Evolutionary conservation across 2,113 vertebrate species (phyloP), one percentile per base, ranked within the genome.

Genomic region (Barnardius zonarius): DNA sequence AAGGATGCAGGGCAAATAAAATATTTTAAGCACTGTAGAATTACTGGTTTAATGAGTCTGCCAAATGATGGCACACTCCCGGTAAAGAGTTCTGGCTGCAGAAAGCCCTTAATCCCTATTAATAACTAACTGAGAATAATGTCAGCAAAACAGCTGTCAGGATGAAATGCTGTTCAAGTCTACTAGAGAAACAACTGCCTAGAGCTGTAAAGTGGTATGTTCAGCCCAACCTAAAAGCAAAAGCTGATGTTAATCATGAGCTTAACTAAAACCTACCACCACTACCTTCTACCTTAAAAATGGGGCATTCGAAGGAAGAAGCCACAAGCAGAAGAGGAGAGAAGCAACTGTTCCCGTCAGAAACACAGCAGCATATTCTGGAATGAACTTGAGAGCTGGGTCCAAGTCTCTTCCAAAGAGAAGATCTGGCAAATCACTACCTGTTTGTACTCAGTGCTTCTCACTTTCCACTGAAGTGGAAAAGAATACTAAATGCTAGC

Each of bases 81-180:
- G 0, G 39, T 59, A 79, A 91, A 95, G 67, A 44, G 54, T 64
- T 81, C 77, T 95, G 89, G 68, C 84, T 80, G 73, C 46, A 86
- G 68, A 95, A 95, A 94, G 77, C 91, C 72, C 79, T 97, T 96
- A 95, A 97, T 95, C 88, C 80, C 73, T 89, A 27, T 90, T 88
- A 95, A 91, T 90, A 94, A 82, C 79, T 91, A 55, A 91, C 77
- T 75, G 75, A 80, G 83, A 86, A 67, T 72, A 94, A 94, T 55
- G 68, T 96, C 95, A 97, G 85, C 88, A 88, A 82, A 96, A 92
- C 95, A 95, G 94, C 89, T 92, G 92, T 95, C 79, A 84, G 91
- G 75, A 85, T 72, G 54, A 95, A 93, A 73, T 49, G 27, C 67
- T 87, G 43, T 82, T 96, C 78, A 92, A 87, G 69, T 77, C 0